Conservation (phyloP, 2,888 invertebrate species). For the Timandra comae region DNA sequence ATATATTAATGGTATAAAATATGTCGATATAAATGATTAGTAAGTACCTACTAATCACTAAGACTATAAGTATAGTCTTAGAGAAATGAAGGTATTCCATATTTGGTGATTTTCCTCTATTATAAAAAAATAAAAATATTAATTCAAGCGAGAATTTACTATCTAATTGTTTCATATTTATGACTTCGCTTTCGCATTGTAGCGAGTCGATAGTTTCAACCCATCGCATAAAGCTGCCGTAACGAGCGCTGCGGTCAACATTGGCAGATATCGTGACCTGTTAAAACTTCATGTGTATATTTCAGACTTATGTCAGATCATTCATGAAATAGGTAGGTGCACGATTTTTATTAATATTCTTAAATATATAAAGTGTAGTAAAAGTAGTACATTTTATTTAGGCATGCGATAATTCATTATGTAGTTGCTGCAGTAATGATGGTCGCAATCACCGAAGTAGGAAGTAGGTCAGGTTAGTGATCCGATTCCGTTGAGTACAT, state of each 20-base stretch:
- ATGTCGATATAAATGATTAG: no score
- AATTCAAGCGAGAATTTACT: conserved; percentile 62
- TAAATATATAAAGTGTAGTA: conserved; percentile 9
- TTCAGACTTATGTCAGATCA: conserved; percentile 14
- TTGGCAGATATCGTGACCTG: conserved; percentile 46
- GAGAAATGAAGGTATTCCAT: no score
- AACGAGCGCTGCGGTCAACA: conserved; percentile 37
- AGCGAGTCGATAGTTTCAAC: conserved; percentile 45
- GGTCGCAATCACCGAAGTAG: conserved; percentile 28
- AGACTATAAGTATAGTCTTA: no score
- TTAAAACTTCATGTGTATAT: conserved; percentile 26
- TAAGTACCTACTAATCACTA: no score
- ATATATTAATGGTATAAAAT: conserved; percentile 56
- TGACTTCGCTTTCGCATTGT: conserved; percentile 53
- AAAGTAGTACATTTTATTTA: conserved; percentile 13
- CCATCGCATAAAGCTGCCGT: conserved; percentile 47
- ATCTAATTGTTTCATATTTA: conserved; percentile 67
- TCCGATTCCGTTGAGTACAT: conserved; percentile 33
- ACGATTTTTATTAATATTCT: conserved; percentile 10
- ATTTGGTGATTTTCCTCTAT: no score
- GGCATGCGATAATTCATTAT: conserved; percentile 37
- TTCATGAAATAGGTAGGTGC: conserved; percentile 11
- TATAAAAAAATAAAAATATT: no score
- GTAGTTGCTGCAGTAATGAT: conserved; percentile 32
- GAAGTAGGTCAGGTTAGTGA: conserved; percentile 40